Evolutionary conservation across 2,888 invertebrate genomes (phyloP).

Genomic region (Rotaria macrura): DNA sequence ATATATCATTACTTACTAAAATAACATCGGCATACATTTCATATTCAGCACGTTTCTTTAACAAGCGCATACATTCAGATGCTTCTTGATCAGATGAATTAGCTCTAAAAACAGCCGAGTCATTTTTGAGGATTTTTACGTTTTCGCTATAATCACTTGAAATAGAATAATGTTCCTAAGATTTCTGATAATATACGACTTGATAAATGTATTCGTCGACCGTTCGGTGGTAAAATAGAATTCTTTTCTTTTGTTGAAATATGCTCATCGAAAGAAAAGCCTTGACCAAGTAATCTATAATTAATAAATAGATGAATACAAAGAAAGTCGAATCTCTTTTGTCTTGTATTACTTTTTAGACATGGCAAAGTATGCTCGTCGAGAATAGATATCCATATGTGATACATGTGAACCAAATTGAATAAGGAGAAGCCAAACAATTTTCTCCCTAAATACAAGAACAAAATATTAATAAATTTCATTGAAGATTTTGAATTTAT

Average conservation of each 20-base stretch:
- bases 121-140: no score
- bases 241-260: not conserved
- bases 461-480: no score
- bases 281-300: not conserved
- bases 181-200: not conserved
- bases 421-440: not conserved
- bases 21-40: constrained; percentile 13
- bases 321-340: not conserved
- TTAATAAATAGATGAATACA: not conserved
- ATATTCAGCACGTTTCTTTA: constrained; percentile 1
- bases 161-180: not conserved
- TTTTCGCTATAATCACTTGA: not conserved
- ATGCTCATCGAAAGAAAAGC: not conserved
- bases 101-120: not conserved
- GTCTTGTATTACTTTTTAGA: not conserved
- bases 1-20: not conserved
- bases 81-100: not conserved
- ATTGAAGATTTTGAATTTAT: no score
- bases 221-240: not conserved
- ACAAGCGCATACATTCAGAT: not conserved
- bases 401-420: not conserved
- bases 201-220: not conserved
- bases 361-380: not conserved
- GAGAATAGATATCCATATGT: not conserved
- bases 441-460: not conserved